Percentiles rank a stretch among this genome's conserved stretches.
phyloP scores from a whole-genome alignment of 2,797 vertebrate genomes.

The Artibeus lituratus region DNA sequence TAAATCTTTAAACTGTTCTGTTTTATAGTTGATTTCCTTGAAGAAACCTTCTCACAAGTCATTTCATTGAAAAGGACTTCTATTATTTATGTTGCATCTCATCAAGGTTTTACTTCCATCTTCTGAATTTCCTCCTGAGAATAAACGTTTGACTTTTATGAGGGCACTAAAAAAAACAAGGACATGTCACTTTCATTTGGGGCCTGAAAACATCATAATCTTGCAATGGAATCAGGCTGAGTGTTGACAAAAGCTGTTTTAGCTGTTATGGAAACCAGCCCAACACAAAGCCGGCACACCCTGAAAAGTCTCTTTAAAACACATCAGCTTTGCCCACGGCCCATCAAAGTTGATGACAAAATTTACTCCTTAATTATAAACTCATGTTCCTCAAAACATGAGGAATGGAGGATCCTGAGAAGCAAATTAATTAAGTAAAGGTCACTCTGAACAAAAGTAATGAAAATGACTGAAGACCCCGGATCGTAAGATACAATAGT shows the following conservation, averaged over 20 bases:
- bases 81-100: constrained; percentile 72
- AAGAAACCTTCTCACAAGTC: constrained; percentile 60
- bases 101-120: constrained; percentile 70
- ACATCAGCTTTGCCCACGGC: background rate
- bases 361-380: constrained; percentile 40
- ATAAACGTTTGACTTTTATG: constrained; percentile 70
- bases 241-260: constrained; percentile 37
- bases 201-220: constrained; percentile 58
- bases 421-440: constrained; percentile 29
- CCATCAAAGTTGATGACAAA: background rate
- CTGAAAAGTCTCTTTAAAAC: background rate
- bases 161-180: constrained; percentile 58
- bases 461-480: background rate
- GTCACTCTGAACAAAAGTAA: constrained; percentile 13
- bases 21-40: constrained; percentile 47
- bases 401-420: background rate
- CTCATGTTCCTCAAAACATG: background rate
- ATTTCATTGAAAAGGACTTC: constrained; percentile 65
- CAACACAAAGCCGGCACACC: background rate
- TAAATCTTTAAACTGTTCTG: constrained; percentile 20
- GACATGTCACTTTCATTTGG: constrained; percentile 59
- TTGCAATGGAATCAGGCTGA: constrained; percentile 45
- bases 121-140: constrained; percentile 66
- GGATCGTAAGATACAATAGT: background rate
- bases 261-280: constrained; percentile 35